phyloP scores from a whole-genome alignment of 1,140 invertebrate genomes.

The Portunus trituberculatus region DNA sequence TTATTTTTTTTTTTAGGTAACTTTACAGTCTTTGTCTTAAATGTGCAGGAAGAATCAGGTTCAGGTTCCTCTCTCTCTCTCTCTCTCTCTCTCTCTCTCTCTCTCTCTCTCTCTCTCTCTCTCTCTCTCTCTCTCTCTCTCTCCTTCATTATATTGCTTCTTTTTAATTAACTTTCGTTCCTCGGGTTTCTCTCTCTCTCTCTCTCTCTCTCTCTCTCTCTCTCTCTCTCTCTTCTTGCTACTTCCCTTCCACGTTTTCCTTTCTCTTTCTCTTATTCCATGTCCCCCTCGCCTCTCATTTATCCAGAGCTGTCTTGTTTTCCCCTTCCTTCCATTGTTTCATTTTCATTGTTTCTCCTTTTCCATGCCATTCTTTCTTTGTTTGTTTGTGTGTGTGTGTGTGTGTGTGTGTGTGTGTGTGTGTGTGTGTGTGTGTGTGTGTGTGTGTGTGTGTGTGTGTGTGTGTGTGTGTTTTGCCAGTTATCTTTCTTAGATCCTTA shows the following conservation, averaged over 20 bases:
- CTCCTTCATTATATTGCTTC: not conserved
- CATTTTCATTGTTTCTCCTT: not conserved
- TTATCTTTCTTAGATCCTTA: not conserved
- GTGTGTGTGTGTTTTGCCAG: not conserved
- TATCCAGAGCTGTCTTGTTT: conserved; percentile 5
- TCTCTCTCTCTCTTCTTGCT: not conserved
- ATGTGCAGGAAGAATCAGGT: too few species aligned
- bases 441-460: conserved; percentile 20
- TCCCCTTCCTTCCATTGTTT: conserved; percentile 12
- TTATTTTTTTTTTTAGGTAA: not conserved
- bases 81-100: too few species aligned
- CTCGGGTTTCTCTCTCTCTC: conserved; percentile 4
- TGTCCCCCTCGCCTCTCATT: not conserved
- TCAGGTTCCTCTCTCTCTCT: too few species aligned
- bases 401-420: conserved; percentile 20
- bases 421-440: conserved; percentile 20
- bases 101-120: too few species aligned
- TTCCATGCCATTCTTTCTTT: not conserved
- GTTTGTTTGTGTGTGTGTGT: not conserved
- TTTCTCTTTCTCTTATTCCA: not conserved
- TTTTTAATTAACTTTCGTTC: not conserved
- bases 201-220: not conserved
- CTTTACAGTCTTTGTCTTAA: not conserved
- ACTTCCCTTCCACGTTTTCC: too few species aligned
- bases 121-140: too few species aligned